Percentiles rank a stretch among this genome's conserved stretches.
Conservation (phyloP, 2,888 invertebrate genomes). For the Aethes cnicana region DNA sequence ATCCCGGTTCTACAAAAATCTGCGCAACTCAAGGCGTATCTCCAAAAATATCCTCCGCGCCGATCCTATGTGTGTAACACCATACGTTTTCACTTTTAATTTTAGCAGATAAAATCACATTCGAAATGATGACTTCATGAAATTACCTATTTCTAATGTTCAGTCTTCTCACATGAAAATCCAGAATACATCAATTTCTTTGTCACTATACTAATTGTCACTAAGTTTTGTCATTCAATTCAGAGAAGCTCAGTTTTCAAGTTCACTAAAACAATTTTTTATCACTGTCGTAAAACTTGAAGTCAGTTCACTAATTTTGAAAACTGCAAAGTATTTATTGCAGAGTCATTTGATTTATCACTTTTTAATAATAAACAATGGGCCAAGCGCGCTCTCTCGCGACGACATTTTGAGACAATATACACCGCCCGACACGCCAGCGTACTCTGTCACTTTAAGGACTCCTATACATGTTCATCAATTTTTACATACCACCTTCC, state of each 20-base stretch:
- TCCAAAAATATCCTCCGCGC: neutral
- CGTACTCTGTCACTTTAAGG: constrained; percentile 82
- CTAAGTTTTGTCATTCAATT: constrained; percentile 12
- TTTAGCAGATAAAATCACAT: neutral
- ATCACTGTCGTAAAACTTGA: constrained; percentile 40
- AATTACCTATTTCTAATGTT: constrained; percentile 9
- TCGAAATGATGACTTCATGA: too few species aligned
- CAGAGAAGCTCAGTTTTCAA: constrained; percentile 22
- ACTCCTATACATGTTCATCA: constrained; percentile 82
- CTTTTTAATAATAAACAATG: constrained; percentile 80
- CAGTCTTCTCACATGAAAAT: constrained; percentile 25
- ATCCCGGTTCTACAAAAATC: constrained; percentile 5
- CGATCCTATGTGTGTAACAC: too few species aligned
- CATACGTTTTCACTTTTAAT: neutral
- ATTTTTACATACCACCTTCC: constrained; percentile 83
- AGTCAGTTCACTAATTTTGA: constrained; percentile 43
- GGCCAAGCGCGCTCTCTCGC: constrained; percentile 64
- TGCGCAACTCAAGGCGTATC: neutral
- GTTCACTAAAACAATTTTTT: constrained; percentile 37
- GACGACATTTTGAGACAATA: constrained; percentile 81
- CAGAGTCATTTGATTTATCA: constrained; percentile 80
- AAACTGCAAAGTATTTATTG: constrained; percentile 56
- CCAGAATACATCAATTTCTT: constrained; percentile 14
- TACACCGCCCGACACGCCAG: constrained; percentile 80
- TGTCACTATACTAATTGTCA: constrained; percentile 7